These are phyloP conservation scores for Nineta flava DNA, from an alignment of 2,888 invertebrate species.

Conservation along the genomic window DNA sequence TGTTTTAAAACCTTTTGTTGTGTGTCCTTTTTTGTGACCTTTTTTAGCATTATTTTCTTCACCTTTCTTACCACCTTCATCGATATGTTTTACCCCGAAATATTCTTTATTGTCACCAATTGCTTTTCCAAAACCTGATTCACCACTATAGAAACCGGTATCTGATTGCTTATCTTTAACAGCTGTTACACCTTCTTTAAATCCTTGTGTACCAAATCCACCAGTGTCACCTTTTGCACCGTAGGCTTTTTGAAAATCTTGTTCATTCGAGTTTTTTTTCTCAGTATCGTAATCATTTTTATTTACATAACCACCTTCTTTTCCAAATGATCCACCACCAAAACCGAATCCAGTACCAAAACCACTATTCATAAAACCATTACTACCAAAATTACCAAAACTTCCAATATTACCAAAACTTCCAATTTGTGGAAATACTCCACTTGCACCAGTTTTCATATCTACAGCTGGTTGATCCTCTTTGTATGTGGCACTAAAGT, in stretches of 20 bases:
- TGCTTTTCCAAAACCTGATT: constrained; percentile 40
- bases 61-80: constrained; percentile 39
- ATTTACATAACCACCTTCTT: constrained; percentile 34
- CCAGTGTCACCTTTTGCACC: constrained; percentile 38
- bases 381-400: constrained; percentile 17
- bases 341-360: constrained; percentile 8
- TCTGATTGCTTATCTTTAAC: constrained; percentile 26
- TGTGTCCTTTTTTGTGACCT: constrained; percentile 46
- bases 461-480: no score
- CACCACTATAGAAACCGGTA: constrained; percentile 37
- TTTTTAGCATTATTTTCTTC: constrained; percentile 37
- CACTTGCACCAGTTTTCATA: no score
- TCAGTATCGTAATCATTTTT: constrained; percentile 38
- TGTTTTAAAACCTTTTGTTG: constrained; percentile 47
- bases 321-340: constrained; percentile 13
- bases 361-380: constrained; percentile 9
- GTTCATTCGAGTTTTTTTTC: constrained; percentile 38
- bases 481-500: no score
- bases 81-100: constrained; percentile 37
- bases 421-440: background rate
- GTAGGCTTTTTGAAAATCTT: constrained; percentile 34
- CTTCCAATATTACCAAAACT: background rate
- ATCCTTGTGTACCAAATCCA: constrained; percentile 40
- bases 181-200: constrained; percentile 33
- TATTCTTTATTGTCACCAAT: constrained; percentile 41